phyloP scores from a whole-genome alignment of 2,888 invertebrate species.

The Bursaphelenchus okinawaensis region DNA sequence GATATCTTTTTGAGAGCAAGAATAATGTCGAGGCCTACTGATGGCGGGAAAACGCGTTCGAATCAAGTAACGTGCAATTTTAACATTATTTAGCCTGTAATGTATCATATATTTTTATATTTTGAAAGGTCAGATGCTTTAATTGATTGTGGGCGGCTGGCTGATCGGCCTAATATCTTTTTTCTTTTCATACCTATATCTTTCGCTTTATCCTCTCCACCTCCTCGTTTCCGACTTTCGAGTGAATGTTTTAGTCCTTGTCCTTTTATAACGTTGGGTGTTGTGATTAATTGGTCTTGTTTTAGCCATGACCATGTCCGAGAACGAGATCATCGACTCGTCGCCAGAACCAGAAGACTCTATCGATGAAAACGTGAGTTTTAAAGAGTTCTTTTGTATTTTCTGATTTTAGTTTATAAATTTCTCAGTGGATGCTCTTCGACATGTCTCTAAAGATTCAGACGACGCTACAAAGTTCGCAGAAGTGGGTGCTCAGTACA shows the following conservation, averaged over 20 bases:
- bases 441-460: background rate
- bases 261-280: too few relatives aligned
- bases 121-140: background rate
- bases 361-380: background rate
- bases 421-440: slow-evolving; percentile 3
- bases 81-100: too few relatives aligned
- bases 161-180: background rate
- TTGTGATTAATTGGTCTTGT: background rate
- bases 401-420: slow-evolving; percentile 3
- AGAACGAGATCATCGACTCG: background rate
- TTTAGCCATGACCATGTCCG: background rate
- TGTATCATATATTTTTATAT: too few relatives aligned
- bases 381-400: background rate
- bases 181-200: background rate
- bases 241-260: background rate
- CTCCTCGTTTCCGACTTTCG: background rate
- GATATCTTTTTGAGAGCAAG: too few relatives aligned
- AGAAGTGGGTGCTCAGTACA: slow-evolving; percentile 30
- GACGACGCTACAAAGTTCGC: slow-evolving; percentile 18
- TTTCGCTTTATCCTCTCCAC: background rate
- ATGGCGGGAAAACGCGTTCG: too few relatives aligned
- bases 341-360: background rate
- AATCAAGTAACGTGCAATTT: too few relatives aligned
- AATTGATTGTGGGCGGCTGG: background rate
- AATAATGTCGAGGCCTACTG: too few relatives aligned